Evolutionary conservation across 37 sponge, comb jelly and placozoan genomes (phyloP).

Genomic region (Amphimedon queenslandica): DNA sequence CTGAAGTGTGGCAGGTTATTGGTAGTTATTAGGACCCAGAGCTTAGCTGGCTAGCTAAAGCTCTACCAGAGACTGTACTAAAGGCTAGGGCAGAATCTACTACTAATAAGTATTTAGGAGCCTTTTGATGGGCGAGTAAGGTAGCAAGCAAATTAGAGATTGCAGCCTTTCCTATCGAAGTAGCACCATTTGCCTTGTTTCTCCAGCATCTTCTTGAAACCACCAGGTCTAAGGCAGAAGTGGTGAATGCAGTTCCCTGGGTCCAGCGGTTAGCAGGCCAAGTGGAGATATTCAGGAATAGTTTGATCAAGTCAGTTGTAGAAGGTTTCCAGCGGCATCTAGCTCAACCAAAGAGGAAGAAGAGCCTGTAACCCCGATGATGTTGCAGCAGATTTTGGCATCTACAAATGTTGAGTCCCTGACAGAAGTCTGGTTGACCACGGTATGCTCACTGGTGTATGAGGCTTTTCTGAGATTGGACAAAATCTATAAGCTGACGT

Average conservation of each 20-base stretch:
- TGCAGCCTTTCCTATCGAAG: not conserved
- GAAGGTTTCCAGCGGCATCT: not conserved
- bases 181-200: not conserved
- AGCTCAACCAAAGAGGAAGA: too few species aligned
- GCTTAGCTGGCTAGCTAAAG: not conserved
- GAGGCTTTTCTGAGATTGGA: slow-evolving; percentile 2
- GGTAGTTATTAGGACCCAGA: not conserved
- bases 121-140: not conserved
- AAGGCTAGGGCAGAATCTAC: not conserved
- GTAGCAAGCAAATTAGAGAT: not conserved
- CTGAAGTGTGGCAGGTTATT: not conserved
- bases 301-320: not conserved
- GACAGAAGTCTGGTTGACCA: not conserved
- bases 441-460: not conserved
- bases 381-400: not conserved
- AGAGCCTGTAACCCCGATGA: not conserved
- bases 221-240: not conserved
- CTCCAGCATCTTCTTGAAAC: not conserved
- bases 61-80: not conserved
- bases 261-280: not conserved
- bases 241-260: not conserved
- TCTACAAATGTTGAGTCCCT: not conserved
- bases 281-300: not conserved
- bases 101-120: not conserved
- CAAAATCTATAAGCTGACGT: slow-evolving; percentile 1